Conservation (phyloP, 1,140 invertebrate species). For the Eriocheir sinensis region DNA sequence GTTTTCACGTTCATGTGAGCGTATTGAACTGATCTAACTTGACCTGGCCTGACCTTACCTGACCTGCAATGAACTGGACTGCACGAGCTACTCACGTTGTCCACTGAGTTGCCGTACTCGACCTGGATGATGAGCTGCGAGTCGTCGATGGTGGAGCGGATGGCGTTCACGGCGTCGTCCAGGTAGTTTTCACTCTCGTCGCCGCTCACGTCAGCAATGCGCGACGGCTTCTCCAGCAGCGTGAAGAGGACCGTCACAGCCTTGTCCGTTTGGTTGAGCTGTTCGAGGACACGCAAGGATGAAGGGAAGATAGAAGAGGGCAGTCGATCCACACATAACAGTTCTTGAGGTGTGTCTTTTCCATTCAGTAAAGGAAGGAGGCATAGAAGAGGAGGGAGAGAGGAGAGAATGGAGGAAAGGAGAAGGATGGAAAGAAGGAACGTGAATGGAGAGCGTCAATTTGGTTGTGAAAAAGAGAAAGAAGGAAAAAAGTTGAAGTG, state of each 20-base stretch:
- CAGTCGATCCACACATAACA: too few species aligned
- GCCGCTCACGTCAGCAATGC: background rate
- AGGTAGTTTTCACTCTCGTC: background rate
- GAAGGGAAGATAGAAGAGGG: too few species aligned
- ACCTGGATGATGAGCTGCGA: conserved; percentile 26
- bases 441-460: too few species aligned
- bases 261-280: background rate
- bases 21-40: too few species aligned
- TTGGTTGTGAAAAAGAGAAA: background rate
- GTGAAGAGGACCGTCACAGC: conserved; percentile 15
- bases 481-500: background rate
- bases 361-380: too few species aligned
- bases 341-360: too few species aligned
- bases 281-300: background rate
- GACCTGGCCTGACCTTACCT: too few species aligned
- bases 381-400: too few species aligned
- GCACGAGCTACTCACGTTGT: background rate
- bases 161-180: background rate
- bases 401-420: too few species aligned
- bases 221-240: conserved; percentile 40
- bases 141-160: background rate
- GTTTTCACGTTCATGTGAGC: too few species aligned
- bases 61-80: too few species aligned
- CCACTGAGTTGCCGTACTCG: background rate
- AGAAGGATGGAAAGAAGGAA: too few species aligned